These are phyloP conservation scores for Cataglyphis rosenhaueri DNA, from an alignment of 2,888 invertebrate genomes.

Conservation along the genomic window DNA sequence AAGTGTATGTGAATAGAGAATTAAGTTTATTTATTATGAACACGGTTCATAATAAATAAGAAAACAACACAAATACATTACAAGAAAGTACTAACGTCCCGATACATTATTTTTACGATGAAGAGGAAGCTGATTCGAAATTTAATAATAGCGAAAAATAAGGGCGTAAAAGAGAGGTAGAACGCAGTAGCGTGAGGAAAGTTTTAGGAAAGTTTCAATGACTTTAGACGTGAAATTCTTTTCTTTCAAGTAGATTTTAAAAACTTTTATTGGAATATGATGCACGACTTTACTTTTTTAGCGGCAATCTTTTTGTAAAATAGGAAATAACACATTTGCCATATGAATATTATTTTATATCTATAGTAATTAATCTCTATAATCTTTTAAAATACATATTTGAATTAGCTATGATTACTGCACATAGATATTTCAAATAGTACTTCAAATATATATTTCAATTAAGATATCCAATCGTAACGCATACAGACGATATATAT, in stretches of 20 bases:
- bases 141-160: conserved; percentile 6
- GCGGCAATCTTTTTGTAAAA: neutral
- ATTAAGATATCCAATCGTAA: neutral
- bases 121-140: neutral
- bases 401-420: conserved; percentile 1
- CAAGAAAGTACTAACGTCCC: neutral
- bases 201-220: neutral
- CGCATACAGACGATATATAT: neutral
- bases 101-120: neutral
- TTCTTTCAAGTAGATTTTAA: neutral
- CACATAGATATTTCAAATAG: conserved; percentile 17
- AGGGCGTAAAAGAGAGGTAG: neutral
- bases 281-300: neutral
- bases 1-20: too few species aligned
- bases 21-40: neutral
- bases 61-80: neutral
- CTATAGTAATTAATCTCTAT: neutral
- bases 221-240: neutral
- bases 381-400: conserved; percentile 24
- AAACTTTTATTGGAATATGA: neutral
- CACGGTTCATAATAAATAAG: neutral
- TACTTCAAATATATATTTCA: conserved; percentile 2
- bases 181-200: neutral
- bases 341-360: neutral
- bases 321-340: neutral